Evolutionary conservation across 2,888 invertebrate species (phyloP), one percentile per base, ranked within the genome.

Genomic region (Protula sp.): DNA sequence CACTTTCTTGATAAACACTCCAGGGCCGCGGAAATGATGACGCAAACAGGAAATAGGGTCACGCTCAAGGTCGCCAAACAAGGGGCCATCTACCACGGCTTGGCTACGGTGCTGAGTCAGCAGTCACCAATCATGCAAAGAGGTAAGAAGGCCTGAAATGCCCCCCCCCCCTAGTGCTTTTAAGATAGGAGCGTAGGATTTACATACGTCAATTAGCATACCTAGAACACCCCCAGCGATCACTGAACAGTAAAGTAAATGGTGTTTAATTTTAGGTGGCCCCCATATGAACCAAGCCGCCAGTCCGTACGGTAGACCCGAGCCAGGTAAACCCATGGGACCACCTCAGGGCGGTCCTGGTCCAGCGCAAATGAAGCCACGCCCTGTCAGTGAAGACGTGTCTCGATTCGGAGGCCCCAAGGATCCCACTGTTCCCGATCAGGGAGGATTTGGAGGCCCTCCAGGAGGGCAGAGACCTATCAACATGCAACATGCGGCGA

Each of bases 41-140:
- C 94, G 52, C 86, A 92, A 58, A 97, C 97, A 19, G 95, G 97
- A 5, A 91, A 91, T 47, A 87, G 92, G 3, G 98, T 99, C 30
- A 90, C 91, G 4, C 82, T 99, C 66, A 94, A 95, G 81, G 97
- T 99, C 62, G 95, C 94, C 28, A 98, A 98, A 82, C 94, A 97
- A 81, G 98, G 95, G 55, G 99, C 98, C 55, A 90, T 95, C 74
- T 90, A 92, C 79, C 97, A 99, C 83, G 98, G 98, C 29, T 84
- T 99, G 58, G 94, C 94, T 22, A 92, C 93, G 22, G 84, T 95
- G 62, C 84, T 97, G 55, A 92, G 91, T 71, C 94, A 94, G 79
- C 94, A 94, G 14, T 91, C 91, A 71, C 92, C 92, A 30, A 70
- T 73, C 52, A 58, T 63, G 57, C 72, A 69, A 52, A 70, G 78